Evolutionary conservation across 2,888 invertebrate genomes (phyloP).

Genomic region (Caenorhabditis macrosperma): DNA sequence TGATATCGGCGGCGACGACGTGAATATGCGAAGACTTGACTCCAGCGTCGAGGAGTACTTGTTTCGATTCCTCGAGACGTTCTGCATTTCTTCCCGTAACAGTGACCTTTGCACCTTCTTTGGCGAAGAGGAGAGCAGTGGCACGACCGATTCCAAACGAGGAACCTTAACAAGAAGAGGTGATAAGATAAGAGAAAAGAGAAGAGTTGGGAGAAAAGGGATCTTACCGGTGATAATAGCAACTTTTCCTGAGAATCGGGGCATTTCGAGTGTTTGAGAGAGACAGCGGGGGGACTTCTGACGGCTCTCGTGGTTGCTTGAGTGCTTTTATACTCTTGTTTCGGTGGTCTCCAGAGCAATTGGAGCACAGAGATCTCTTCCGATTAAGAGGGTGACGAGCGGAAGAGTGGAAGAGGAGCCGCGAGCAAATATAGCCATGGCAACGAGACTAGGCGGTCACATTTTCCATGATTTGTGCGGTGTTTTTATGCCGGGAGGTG

Average conservation of each 20-base stretch:
- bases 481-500: too few relatives aligned
- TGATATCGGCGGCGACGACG: slow-evolving; percentile 37
- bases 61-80: slow-evolving; percentile 41
- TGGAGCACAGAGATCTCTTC: too few relatives aligned
- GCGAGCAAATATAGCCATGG: too few relatives aligned
- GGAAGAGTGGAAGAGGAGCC: too few relatives aligned
- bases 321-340: too few relatives aligned
- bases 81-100: slow-evolving; percentile 59
- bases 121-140: slow-evolving; percentile 58
- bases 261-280: not conserved
- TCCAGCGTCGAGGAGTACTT: slow-evolving; percentile 27
- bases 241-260: not conserved
- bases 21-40: slow-evolving; percentile 12
- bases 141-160: slow-evolving; percentile 63
- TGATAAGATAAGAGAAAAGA: not conserved
- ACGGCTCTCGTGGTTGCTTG: too few relatives aligned
- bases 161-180: slow-evolving; percentile 32
- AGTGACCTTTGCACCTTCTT: slow-evolving; percentile 61
- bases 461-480: too few relatives aligned
- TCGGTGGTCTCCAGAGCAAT: too few relatives aligned
- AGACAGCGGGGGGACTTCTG: too few relatives aligned
- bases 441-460: too few relatives aligned
- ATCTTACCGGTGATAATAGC: not conserved
- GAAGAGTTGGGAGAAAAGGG: not conserved
- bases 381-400: too few relatives aligned